Evolutionary conservation across 2,888 invertebrate genomes (phyloP), one percentile per base, ranked within the genome.

Genomic region (Camptogramma bilineatum): DNA sequence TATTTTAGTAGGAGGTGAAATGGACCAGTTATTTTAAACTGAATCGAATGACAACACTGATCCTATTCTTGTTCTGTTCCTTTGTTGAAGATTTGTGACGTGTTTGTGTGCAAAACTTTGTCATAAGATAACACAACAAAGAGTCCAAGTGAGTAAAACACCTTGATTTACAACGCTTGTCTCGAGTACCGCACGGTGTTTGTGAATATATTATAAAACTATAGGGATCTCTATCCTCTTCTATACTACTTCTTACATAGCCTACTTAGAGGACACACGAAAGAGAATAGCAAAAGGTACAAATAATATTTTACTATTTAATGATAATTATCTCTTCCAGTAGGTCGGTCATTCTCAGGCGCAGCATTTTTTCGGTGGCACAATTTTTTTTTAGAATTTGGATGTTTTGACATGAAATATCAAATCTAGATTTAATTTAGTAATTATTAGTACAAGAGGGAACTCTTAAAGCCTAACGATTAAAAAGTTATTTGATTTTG

Each of bases 111-210:
- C 60, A 62, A 71, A 68, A 69, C 69, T 65, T 69, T 62, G 52
- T 59, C 69, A 65, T 67, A n/a, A n/a, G n/a, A n/a, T n/a, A 68
- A 68, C 64, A 66, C 68, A 71, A 71, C 54, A 69, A 64, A 66
- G 62, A 48, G 48, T n/a, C 31, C 48, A 39, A 39, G 54, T 57
- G 68, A 56, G 64, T 55, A 64, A n/a, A 69, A 62, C 64, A 64
- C 62, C 54, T 52, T 68, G 71, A 67, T 67, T 69, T 69, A 69
- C 66, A 67, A 53, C 64, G 60, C 62, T 66, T 66, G 68, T 68
- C 66, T 62, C 55, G 42, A 64, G 48, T 65, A 66, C 48, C 56
- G 44, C 28, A 48, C 64, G 28, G 21, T 55, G 55, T 51, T 54
- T 59, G 53, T 50, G 39, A 48, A 39, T 21, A 52, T 59, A 51